Conservation (phyloP, 2,888 invertebrate species). For the Drosophila neotestacea region DNA sequence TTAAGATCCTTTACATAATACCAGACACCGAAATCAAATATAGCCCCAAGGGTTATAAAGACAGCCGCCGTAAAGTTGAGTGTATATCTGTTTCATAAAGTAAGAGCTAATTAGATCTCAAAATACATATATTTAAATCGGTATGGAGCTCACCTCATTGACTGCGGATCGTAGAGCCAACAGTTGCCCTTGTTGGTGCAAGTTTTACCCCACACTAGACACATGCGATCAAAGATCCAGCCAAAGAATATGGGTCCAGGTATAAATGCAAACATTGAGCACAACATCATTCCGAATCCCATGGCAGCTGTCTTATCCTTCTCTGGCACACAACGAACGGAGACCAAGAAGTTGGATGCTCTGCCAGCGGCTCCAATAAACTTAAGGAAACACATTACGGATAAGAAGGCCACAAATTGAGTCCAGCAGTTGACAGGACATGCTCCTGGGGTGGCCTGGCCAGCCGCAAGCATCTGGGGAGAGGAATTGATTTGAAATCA, state of each 20-base stretch:
- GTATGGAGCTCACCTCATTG: constrained; percentile 84
- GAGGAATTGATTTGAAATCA: not conserved
- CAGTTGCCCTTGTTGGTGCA: constrained; percentile 90
- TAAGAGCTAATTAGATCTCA: not conserved
- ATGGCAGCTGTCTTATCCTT: constrained; percentile 90
- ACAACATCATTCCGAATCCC: constrained; percentile 89
- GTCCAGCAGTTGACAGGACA: constrained; percentile 87
- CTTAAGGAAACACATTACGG: constrained; percentile 87
- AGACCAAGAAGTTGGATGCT: constrained; percentile 88
- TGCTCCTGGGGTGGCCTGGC: constrained; percentile 86
- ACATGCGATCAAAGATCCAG: constrained; percentile 88
- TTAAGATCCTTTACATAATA: constrained; percentile 89
- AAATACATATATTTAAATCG: no score
- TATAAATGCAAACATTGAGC: constrained; percentile 90
- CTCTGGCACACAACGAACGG: constrained; percentile 89
- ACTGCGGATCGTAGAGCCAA: constrained; percentile 90
- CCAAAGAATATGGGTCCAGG: constrained; percentile 92
- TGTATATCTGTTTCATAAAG: constrained; percentile 85
- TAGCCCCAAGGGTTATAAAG: constrained; percentile 88
- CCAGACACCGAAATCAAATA: constrained; percentile 89
- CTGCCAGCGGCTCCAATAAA: constrained; percentile 88
- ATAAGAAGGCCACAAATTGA: constrained; percentile 87
- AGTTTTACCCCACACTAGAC: constrained; percentile 91
- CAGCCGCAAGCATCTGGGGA: constrained; percentile 61
- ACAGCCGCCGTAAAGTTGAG: constrained; percentile 89